Percentiles rank a stretch among this genome's conserved stretches.
Conservation (phyloP, 1,140 invertebrate species). For the Anastrepha ludens region DNA sequence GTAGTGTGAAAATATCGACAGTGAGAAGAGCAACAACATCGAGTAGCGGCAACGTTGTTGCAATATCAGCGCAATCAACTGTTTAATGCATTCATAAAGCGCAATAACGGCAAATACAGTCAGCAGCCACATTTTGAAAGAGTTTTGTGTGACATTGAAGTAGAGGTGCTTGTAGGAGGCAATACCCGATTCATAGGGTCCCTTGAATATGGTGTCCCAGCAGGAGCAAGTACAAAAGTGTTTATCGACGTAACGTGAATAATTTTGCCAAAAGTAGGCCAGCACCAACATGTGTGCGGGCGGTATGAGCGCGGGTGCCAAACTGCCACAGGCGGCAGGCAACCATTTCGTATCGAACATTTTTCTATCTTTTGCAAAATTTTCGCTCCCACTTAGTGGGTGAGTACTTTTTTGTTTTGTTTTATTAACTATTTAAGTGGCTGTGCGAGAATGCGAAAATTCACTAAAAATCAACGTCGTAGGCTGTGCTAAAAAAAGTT, state of each 20-base stretch:
- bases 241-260: conserved; percentile 80
- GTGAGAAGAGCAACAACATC: conserved; percentile 83
- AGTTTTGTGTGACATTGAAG: conserved; percentile 86
- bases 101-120: conserved; percentile 81
- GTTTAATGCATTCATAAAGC: conserved; percentile 84
- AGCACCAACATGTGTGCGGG: conserved; percentile 80
- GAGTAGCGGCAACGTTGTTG: conserved; percentile 77
- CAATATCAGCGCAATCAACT: conserved; percentile 78
- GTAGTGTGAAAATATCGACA: conserved; percentile 87
- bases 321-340: conserved; percentile 70
- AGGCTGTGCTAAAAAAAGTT: background rate
- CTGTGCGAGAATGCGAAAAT: background rate
- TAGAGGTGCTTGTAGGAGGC: conserved; percentile 88
- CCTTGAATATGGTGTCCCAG: conserved; percentile 89
- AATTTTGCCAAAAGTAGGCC: conserved; percentile 84
- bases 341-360: conserved; percentile 72
- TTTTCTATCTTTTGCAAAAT: background rate
- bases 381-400: background rate
- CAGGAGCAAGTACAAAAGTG: conserved; percentile 85
- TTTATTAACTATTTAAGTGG: background rate
- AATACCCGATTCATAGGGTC: conserved; percentile 85
- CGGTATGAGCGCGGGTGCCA: conserved; percentile 75
- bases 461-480: conserved; percentile 10
- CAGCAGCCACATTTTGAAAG: conserved; percentile 85
- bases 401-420: background rate